phyloP scores from a whole-genome alignment of 2,888 invertebrate genomes.

The Opisthograptis luteolata region DNA sequence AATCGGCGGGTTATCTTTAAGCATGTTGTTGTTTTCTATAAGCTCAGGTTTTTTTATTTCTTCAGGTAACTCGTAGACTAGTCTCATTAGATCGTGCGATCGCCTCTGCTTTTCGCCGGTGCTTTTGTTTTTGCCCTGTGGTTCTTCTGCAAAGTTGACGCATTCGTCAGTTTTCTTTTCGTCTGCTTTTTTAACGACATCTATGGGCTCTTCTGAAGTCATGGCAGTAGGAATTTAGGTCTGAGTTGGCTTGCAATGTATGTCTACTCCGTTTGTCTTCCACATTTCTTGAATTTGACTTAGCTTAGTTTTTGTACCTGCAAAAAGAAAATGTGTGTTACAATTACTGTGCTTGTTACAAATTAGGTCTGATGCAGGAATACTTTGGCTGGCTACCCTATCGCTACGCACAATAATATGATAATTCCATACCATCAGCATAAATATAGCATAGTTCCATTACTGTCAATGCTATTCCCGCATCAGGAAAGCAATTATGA shows the following conservation, averaged over 20 bases:
- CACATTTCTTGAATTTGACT: constrained; percentile 54
- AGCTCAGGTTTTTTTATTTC: constrained; percentile 61
- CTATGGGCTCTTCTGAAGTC: constrained; percentile 78
- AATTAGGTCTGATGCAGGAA: too few relatives aligned
- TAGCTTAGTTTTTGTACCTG: constrained; percentile 22
- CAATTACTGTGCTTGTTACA: background rate
- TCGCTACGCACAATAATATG: too few relatives aligned
- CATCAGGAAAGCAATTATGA: constrained; percentile 2
- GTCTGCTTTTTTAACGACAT: constrained; percentile 70
- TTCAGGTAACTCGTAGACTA: constrained; percentile 78
- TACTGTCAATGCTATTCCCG: background rate
- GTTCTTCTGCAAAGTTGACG: constrained; percentile 60
- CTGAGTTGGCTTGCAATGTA: constrained; percentile 37
- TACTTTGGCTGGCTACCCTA: too few relatives aligned
- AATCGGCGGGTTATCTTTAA: constrained; percentile 77
- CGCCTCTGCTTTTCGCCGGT: constrained; percentile 58
- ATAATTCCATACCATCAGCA: too few relatives aligned
- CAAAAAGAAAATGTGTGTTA: constrained; percentile 4
- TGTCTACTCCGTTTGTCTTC: constrained; percentile 41
- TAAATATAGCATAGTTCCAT: background rate
- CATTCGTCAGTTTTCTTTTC: constrained; percentile 64
- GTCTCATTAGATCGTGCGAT: constrained; percentile 73
- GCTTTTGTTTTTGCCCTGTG: constrained; percentile 56
- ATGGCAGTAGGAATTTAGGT: constrained; percentile 59
- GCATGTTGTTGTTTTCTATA: constrained; percentile 72